phyloP scores from a whole-genome alignment of 2,113 vertebrate species.

The Nanger granti region DNA sequence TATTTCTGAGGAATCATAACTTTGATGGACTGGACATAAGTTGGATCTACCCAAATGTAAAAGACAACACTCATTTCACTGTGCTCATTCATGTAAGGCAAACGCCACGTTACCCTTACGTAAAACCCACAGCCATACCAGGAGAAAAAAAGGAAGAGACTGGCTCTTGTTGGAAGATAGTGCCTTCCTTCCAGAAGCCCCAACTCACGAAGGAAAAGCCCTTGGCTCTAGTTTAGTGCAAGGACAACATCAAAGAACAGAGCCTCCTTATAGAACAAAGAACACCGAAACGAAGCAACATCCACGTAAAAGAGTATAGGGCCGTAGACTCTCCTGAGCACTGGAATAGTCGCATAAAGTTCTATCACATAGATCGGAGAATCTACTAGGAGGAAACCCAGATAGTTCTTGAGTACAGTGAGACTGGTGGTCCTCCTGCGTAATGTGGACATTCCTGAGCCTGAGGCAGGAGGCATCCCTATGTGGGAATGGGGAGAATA shows the following conservation, averaged over 20 bases:
- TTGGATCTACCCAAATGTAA: slow-evolving; percentile 77
- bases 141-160: neutral
- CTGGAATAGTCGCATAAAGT: neutral
- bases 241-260: neutral
- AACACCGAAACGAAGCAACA: neutral
- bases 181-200: neutral
- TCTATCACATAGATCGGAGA: neutral
- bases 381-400: neutral
- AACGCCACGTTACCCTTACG: neutral
- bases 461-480: neutral
- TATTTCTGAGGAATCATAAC: slow-evolving; percentile 70
- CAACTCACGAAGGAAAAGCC: neutral
- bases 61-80: slow-evolving; percentile 69
- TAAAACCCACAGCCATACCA: neutral
- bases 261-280: neutral
- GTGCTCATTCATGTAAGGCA: slow-evolving; percentile 70
- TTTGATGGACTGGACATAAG: slow-evolving; percentile 79
- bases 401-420: neutral
- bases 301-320: neutral
- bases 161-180: neutral
- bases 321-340: neutral
- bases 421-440: neutral
- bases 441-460: neutral
- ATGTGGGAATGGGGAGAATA: neutral
- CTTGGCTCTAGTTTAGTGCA: neutral